Percentiles rank a stretch among this genome's conserved stretches.
phyloP scores from a whole-genome alignment of 2,888 invertebrate species.

The Azorinus chamasolen region DNA sequence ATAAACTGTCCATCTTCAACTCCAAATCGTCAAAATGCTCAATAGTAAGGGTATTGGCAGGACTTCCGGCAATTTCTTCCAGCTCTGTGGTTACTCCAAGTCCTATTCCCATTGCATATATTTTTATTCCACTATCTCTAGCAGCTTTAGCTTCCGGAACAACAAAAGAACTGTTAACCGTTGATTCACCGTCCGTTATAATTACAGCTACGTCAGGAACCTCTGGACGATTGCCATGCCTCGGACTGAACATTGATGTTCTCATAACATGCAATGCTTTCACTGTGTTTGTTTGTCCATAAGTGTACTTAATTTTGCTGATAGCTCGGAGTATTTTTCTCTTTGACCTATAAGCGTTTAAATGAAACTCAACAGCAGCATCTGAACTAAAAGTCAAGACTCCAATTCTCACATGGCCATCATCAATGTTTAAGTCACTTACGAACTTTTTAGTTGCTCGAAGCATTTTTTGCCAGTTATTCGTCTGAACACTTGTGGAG shows the following conservation, averaged over 20 bases:
- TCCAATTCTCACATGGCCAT: constrained; percentile 78
- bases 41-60: constrained; percentile 74
- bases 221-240: constrained; percentile 75
- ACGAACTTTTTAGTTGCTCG: constrained; percentile 72
- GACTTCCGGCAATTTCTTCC: constrained; percentile 77
- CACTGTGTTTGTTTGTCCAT: constrained; percentile 81
- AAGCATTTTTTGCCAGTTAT: constrained; percentile 73
- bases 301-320: constrained; percentile 66
- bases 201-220: constrained; percentile 78
- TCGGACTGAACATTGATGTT: constrained; percentile 70
- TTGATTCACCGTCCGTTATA: constrained; percentile 82
- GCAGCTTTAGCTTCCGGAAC: constrained; percentile 74
- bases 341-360: constrained; percentile 69
- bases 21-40: constrained; percentile 73
- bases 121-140: constrained; percentile 67
- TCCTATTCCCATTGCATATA: constrained; percentile 76
- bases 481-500: constrained; percentile 77
- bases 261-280: constrained; percentile 75
- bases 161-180: constrained; percentile 72
- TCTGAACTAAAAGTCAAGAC: constrained; percentile 77
- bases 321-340: constrained; percentile 72
- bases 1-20: constrained; percentile 64
- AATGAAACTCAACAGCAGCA: constrained; percentile 73
- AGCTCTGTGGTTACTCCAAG: constrained; percentile 77
- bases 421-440: constrained; percentile 71